phyloP scores from a whole-genome alignment of 1,140 invertebrate species.

The Linepithema humile region DNA sequence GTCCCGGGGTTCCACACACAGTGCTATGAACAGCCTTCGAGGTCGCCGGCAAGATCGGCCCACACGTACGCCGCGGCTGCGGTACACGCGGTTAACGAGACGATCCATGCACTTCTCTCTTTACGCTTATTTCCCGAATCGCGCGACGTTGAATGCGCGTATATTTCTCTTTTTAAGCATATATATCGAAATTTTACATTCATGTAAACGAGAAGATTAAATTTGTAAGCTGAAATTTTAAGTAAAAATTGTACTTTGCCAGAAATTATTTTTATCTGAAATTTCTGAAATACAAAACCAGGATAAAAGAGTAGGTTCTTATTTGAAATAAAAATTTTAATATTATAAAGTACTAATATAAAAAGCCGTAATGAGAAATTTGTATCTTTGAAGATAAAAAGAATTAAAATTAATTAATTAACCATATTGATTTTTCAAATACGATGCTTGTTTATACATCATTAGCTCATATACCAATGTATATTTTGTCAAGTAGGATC shows the following conservation, averaged over 20 bases:
- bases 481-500: no score
- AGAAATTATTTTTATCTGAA: neutral
- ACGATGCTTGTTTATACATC: no score
- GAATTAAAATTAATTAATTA: neutral
- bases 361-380: neutral
- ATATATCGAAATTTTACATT: neutral
- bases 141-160: neutral
- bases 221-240: neutral
- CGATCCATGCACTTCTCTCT: constrained; percentile 51
- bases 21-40: constrained; percentile 61
- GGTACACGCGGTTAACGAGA: constrained; percentile 42
- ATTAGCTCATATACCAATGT: no score
- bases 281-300: neutral
- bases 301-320: neutral
- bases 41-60: constrained; percentile 55
- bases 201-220: neutral
- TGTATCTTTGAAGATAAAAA: neutral
- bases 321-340: neutral
- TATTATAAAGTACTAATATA: neutral
- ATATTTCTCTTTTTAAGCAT: constrained; percentile 17
- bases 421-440: no score
- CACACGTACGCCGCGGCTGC: constrained; percentile 36
- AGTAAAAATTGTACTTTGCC: neutral
- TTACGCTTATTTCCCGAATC: constrained; percentile 14
- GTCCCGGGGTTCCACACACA: constrained; percentile 49